These are phyloP conservation scores for Drosophila sordidapex DNA, from an alignment of 2,888 invertebrate species.

Conservation along the genomic window DNA sequence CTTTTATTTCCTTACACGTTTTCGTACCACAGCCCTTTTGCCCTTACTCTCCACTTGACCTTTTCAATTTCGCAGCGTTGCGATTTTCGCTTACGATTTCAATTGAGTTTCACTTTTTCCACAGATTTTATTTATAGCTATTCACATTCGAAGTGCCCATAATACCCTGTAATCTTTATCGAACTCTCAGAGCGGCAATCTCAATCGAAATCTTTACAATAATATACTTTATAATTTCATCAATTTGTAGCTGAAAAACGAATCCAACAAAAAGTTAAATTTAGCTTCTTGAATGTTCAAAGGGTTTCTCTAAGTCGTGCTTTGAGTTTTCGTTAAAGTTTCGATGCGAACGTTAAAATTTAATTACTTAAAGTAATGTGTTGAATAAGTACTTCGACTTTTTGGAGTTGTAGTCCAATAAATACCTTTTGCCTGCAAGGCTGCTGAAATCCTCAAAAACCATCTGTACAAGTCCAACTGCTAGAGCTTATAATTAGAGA, in stretches of 20 bases:
- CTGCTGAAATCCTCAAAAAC: neutral
- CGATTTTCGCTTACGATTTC: slow-evolving; percentile 31
- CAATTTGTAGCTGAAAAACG: neutral
- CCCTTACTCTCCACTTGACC: neutral
- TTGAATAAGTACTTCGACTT: too few species aligned
- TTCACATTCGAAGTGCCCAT: slow-evolving; percentile 38
- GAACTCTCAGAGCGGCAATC: neutral
- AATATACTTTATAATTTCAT: neutral
- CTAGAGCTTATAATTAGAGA: neutral
- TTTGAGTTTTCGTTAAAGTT: neutral
- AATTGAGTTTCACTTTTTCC: slow-evolving; percentile 54
- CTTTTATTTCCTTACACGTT: neutral
- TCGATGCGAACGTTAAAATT: neutral
- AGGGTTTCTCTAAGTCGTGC: neutral
- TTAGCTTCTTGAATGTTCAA: neutral
- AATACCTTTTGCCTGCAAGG: too few species aligned
- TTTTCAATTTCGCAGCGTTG: slow-evolving; percentile 33
- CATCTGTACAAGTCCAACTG: neutral
- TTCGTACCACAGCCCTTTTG: neutral
- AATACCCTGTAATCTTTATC: slow-evolving; percentile 20
- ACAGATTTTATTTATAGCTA: slow-evolving; percentile 50
- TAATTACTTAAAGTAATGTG: neutral
- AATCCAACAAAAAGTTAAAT: neutral
- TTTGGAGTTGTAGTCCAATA: neutral
- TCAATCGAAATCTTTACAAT: neutral